Percentiles rank a stretch among this genome's conserved stretches.
phyloP scores from a whole-genome alignment of 2,797 vertebrate species.

The Gymnopithys bicolor region DNA sequence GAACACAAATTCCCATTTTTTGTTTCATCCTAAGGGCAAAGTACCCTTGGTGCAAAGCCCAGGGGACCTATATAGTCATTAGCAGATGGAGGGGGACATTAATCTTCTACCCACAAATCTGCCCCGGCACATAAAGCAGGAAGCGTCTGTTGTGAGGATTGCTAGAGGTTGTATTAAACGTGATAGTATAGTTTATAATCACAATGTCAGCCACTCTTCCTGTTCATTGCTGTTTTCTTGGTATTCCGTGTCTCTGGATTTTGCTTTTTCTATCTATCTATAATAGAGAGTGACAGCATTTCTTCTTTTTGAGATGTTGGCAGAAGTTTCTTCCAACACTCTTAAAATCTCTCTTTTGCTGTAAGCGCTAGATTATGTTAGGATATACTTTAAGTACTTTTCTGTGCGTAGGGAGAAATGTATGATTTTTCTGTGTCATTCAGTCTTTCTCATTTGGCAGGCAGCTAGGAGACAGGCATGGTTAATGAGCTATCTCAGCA shows the following conservation, averaged over 20 bases:
- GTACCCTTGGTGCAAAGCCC: constrained; percentile 56
- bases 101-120: constrained; percentile 55
- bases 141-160: constrained; percentile 21
- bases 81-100: constrained; percentile 59
- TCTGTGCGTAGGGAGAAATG: background rate
- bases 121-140: constrained; percentile 32
- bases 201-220: background rate
- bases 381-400: background rate
- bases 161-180: constrained; percentile 16
- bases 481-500: constrained; percentile 45
- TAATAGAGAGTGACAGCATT: background rate
- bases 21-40: constrained; percentile 62
- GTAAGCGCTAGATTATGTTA: background rate
- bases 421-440: background rate
- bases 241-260: background rate
- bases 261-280: background rate
- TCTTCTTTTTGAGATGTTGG: background rate
- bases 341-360: background rate
- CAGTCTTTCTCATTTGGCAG: constrained; percentile 18
- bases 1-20: constrained; percentile 42
- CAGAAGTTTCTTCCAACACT: background rate
- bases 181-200: constrained; percentile 12
- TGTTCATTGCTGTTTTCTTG: background rate
- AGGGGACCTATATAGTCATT: constrained; percentile 43
- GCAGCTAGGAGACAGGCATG: background rate